Evolutionary conservation across 1,140 invertebrate species (phyloP), one percentile per base, ranked within the genome.

Genomic region (Drosophila grimshawi): DNA sequence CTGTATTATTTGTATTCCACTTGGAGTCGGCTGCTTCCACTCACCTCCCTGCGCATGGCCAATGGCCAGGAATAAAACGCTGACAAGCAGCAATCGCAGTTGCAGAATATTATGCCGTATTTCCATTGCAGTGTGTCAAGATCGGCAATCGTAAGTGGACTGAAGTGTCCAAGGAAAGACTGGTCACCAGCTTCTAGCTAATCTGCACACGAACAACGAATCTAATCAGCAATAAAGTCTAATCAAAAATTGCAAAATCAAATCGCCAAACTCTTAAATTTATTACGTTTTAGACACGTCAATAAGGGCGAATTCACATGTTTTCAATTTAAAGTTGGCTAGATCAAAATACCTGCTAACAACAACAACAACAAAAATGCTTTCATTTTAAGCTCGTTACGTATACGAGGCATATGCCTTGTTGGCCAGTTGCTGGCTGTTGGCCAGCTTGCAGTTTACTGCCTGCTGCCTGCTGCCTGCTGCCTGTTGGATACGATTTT

Each of bases 221-320:
- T 86, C 83, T 86, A 88, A 86, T 86, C 83, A 71, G 79, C 43
- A 65, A 59, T 60, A 19, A 1, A 19, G 19, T 57, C 27, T 80
- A 82, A 88, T 88, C 80, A 63, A 0, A 62, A 35, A 59, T 57
- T 45, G 7, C 48, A 70, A 75, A 82, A 86, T 73, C 76, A 72
- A 76, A 67, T 76, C 72, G 66, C 61, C 55, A 41, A 63, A 52
- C 39, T n/a, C 39, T 45, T 49, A n/a, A 33, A 73, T 79, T 82
- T 88, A 85, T 48, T 59, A 63, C 61, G 64, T 1, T 19, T 19
- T 19, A 19, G 53, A 63, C 33, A 63, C 67, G 46, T 49, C 39
- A 11, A 10, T 19, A 46, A 3, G 7, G 33, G 56, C 63, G 48
- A 19, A 68, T 53, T 65, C 78, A 80, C 66, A 56, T 81, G 78